These are phyloP conservation scores for Calameuta pallipes DNA, from an alignment of 2,888 invertebrate genomes.

Conservation along the genomic window DNA sequence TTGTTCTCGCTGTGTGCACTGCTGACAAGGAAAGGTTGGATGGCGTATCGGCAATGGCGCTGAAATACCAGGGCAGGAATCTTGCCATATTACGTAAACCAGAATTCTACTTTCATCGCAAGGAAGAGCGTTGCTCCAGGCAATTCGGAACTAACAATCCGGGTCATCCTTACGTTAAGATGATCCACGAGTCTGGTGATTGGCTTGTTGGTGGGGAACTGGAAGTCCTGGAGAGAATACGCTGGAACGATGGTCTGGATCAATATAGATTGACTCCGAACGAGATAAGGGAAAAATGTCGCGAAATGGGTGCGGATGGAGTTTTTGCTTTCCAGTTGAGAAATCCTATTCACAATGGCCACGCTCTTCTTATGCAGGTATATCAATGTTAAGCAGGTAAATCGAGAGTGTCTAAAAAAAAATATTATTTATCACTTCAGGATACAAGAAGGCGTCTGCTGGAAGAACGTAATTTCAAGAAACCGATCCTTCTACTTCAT, in stretches of 20 bases:
- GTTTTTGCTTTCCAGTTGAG: conserved; percentile 96
- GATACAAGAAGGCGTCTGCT: conserved; percentile 84
- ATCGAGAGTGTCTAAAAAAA: background rate
- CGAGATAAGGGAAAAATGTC: conserved; percentile 84
- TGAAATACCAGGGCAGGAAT: conserved; percentile 73
- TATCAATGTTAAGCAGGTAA: background rate
- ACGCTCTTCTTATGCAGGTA: conserved; percentile 92
- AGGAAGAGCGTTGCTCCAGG: conserved; percentile 90
- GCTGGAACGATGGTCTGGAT: conserved; percentile 95
- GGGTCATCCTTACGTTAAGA: conserved; percentile 91
- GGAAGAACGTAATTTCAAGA: conserved; percentile 84
- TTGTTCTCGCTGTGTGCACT: conserved; percentile 84
- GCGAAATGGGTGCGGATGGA: conserved; percentile 87
- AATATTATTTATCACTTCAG: conserved; percentile 36
- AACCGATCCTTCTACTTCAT: conserved; percentile 94
- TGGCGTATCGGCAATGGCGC: conserved; percentile 73
- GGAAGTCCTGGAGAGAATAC: conserved; percentile 87
- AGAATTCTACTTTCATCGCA: conserved; percentile 92
- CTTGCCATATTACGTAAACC: conserved; percentile 84
- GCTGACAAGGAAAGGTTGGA: conserved; percentile 79
- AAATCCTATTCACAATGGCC: conserved; percentile 98
- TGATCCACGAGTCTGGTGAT: conserved; percentile 91
- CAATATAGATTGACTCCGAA: conserved; percentile 92
- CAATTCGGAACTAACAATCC: conserved; percentile 90
- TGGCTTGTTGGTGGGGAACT: conserved; percentile 95